Evolutionary conservation across 1,140 invertebrate genomes (phyloP).

Genomic region (Oscheius sp.): DNA sequence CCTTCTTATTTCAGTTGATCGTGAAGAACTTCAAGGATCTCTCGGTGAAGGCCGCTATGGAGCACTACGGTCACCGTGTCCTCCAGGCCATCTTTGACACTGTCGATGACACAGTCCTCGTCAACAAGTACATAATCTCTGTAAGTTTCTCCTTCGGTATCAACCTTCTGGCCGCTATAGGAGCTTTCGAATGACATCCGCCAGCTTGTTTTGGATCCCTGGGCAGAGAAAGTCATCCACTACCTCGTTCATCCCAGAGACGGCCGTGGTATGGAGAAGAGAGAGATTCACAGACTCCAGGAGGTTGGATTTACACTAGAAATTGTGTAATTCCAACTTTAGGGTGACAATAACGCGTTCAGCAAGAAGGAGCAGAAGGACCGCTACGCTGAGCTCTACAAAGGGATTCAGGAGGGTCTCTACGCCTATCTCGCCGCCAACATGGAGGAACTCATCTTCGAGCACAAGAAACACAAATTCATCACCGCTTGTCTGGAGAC

Average conservation of each 20-base stretch:
- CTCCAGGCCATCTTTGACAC: slow-evolving; percentile 79
- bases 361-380: slow-evolving; percentile 34
- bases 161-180: slow-evolving; percentile 54
- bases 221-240: slow-evolving; percentile 69
- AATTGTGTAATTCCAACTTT: slow-evolving; percentile 5
- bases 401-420: slow-evolving; percentile 20
- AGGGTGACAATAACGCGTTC: slow-evolving; percentile 38
- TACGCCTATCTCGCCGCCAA: slow-evolving; percentile 38
- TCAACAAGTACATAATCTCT: slow-evolving; percentile 73
- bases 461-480: slow-evolving; percentile 25
- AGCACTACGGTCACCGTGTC: slow-evolving; percentile 81
- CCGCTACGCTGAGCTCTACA: slow-evolving; percentile 35
- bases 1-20: slow-evolving; percentile 51
- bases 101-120: slow-evolving; percentile 86
- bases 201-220: slow-evolving; percentile 72
- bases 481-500: slow-evolving; percentile 23
- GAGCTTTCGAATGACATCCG: slow-evolving; percentile 73
- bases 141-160: slow-evolving; percentile 46
- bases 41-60: slow-evolving; percentile 74
- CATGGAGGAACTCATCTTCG: slow-evolving; percentile 40
- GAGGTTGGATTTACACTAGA: slow-evolving; percentile 4
- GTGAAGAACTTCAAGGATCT: slow-evolving; percentile 76
- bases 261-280: slow-evolving; percentile 29
- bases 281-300: slow-evolving; percentile 15
- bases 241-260: slow-evolving; percentile 80